Conservation (phyloP, 2,113 vertebrate genomes). For the Sceloporus undulatus region DNA sequence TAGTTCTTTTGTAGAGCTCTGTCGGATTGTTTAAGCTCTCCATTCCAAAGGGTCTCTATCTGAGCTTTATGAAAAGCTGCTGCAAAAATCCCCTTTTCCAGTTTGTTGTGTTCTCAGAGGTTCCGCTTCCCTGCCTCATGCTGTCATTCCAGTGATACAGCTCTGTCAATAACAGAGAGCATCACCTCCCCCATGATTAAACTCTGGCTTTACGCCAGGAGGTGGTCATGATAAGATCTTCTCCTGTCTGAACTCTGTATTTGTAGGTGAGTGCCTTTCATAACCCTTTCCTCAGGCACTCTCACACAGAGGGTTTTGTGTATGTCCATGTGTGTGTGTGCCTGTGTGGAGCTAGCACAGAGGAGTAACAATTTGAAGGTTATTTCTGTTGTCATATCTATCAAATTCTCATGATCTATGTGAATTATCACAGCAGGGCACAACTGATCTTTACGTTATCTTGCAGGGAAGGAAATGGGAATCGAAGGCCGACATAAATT, state of each 20-base stretch:
- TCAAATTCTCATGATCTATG: slow-evolving; percentile 55
- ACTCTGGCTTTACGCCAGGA: slow-evolving; percentile 6
- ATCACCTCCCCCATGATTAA: slow-evolving; percentile 28
- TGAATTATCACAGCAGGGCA: slow-evolving; percentile 56
- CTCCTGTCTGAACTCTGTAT: slow-evolving; percentile 18
- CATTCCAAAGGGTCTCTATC: not conserved
- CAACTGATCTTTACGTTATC: slow-evolving; percentile 58
- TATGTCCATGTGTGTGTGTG: not conserved
- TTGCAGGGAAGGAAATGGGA: slow-evolving; percentile 51
- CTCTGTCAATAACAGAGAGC: slow-evolving; percentile 6
- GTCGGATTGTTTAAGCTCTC: slow-evolving; percentile 29
- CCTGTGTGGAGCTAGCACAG: slow-evolving; percentile 11
- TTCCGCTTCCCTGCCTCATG: not conserved
- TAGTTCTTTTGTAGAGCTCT: slow-evolving; percentile 28
- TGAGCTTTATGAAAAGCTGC: slow-evolving; percentile 20
- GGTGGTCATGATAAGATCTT: slow-evolving; percentile 9
- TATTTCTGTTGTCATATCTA: slow-evolving; percentile 58
- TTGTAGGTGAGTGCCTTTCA: slow-evolving; percentile 1
- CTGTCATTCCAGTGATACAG: not conserved
- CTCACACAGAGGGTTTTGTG: not conserved
- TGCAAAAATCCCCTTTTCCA: slow-evolving; percentile 22
- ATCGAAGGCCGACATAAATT: slow-evolving; percentile 39
- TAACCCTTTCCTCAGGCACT: slow-evolving; percentile 33
- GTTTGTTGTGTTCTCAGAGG: slow-evolving; percentile 34
- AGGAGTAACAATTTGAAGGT: slow-evolving; percentile 51